Conservation (phyloP, 1,140 invertebrate genomes). For the honey bee (Apis mellifera) region DNA sequence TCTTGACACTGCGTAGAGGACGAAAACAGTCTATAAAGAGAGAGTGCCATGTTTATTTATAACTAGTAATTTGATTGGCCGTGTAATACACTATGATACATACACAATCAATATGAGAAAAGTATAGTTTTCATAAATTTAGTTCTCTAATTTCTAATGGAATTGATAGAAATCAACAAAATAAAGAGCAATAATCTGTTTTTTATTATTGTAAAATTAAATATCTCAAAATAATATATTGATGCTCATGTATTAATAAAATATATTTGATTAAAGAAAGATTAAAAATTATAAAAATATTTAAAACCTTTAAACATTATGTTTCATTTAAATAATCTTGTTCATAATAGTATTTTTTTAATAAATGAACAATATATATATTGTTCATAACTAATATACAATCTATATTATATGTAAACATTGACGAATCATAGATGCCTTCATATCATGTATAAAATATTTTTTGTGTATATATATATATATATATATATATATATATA, state of each 20-base stretch:
- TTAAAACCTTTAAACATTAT: background rate
- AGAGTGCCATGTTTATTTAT: slow-evolving; percentile 57
- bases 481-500: background rate
- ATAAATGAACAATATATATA: background rate
- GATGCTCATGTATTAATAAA: background rate
- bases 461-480: too few relatives aligned
- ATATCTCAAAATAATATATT: background rate
- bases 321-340: background rate
- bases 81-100: slow-evolving; percentile 40
- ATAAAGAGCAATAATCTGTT: background rate
- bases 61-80: slow-evolving; percentile 59
- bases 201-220: background rate
- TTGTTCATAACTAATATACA: background rate
- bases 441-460: background rate
- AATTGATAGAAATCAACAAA: background rate
- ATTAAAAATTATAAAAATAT: background rate
- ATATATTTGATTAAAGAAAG: background rate
- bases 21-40: slow-evolving; percentile 48
- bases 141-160: slow-evolving; percentile 3
- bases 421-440: background rate
- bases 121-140: slow-evolving; percentile 36
- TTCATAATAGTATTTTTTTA: background rate
- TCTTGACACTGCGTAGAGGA: slow-evolving; percentile 51
- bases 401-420: background rate
- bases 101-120: slow-evolving; percentile 41